Evolutionary conservation across 2,888 invertebrate genomes (phyloP).

Genomic region (Quadriops clusia): DNA sequence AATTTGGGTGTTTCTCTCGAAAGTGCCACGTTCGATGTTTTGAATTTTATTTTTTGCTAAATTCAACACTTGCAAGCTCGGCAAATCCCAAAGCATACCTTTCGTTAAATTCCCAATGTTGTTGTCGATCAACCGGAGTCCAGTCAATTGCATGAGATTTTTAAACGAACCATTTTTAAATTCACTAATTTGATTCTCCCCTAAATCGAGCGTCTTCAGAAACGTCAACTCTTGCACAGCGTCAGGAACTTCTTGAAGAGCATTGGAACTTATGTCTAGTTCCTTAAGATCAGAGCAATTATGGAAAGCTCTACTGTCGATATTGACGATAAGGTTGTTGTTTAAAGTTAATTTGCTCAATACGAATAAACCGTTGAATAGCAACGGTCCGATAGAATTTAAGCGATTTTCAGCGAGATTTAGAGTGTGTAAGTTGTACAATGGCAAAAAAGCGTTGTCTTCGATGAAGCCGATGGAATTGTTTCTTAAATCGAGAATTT

Average conservation of each 20-base stretch:
- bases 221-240: constrained; percentile 71
- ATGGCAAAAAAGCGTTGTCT: constrained; percentile 74
- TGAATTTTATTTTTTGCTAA: constrained; percentile 82
- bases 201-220: constrained; percentile 79
- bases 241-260: constrained; percentile 67
- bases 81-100: constrained; percentile 80
- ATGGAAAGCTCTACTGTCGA: constrained; percentile 71
- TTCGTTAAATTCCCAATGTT: constrained; percentile 72
- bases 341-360: constrained; percentile 74
- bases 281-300: constrained; percentile 84
- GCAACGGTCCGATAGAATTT: constrained; percentile 65
- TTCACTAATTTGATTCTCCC: constrained; percentile 78
- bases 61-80: constrained; percentile 74
- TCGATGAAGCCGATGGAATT: constrained; percentile 83
- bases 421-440: constrained; percentile 80
- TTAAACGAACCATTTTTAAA: constrained; percentile 77
- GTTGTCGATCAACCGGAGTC: constrained; percentile 80
- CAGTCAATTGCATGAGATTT: constrained; percentile 76
- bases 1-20: constrained; percentile 67
- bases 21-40: constrained; percentile 72
- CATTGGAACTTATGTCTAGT: constrained; percentile 78
- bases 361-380: constrained; percentile 75
- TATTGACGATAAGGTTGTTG: constrained; percentile 69
- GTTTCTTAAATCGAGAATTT: constrained; percentile 74
- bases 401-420: constrained; percentile 81